Evolutionary conservation across 2,113 vertebrate genomes (phyloP), one percentile per base, ranked within the genome.

Genomic region (Lathamus discolor): DNA sequence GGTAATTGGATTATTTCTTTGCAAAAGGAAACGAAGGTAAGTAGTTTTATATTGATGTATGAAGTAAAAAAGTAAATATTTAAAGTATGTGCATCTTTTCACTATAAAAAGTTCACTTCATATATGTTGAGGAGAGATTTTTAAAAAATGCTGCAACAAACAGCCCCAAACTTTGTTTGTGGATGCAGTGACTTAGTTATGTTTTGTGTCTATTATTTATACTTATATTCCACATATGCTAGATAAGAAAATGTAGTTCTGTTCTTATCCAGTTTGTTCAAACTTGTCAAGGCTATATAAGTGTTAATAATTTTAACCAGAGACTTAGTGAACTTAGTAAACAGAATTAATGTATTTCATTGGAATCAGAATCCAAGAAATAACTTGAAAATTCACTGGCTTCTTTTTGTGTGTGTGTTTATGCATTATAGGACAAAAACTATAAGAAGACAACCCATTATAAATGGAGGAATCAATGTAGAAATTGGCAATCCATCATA

Each of bases 401-500:
- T 52, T 79, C 5, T 87, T 35, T 24, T 31, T 20, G 8, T 79
- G 31, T 82, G 17, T 88, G 18, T 87, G 24, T 82, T 87, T 52
- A 37, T 67, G 10, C 87, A 59, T 95, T 97, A 24, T 91, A 99
- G 99, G 97, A 99, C 99, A 82, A 99, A 99, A 97, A 99, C 98
- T 49, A 99, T 99, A 69, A 98, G 99, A 98, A 98, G 99, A 96
- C 99, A 99, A 84, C 99, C 99, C 61, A 99, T 99, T 97, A 99
- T 99, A 73, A 99, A 99, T 86, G 99, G 99, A 96, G 99, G 99
- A 91, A 98, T 99, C 84, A 99, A 99, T 55, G 99, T 99, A 94
- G 99, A 99, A 97, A 99, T 99, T 23, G 99, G 99, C 72, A 99
- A 99, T 97, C 99, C 99, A 13, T 99, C 99, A 15, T 99, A 99